Conservation (phyloP, 2,888 invertebrate genomes). For the Caenorhabditis afra region DNA sequence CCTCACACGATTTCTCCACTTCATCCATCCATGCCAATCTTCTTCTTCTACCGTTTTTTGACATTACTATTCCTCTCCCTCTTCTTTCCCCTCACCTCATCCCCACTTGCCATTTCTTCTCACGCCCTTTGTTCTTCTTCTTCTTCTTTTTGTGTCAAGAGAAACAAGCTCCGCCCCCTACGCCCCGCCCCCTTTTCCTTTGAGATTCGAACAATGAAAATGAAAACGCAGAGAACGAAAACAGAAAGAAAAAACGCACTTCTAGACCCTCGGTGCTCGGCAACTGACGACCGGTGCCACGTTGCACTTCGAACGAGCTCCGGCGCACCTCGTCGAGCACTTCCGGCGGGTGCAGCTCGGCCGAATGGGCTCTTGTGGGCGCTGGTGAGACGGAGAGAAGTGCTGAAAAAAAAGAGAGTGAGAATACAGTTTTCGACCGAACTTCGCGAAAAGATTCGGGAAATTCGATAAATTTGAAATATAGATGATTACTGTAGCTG, state of each 20-base stretch:
- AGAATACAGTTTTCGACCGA: no score
- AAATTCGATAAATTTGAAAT: no score
- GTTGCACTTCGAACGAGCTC: constrained; percentile 68
- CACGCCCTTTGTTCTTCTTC: not conserved
- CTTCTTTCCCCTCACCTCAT: not conserved
- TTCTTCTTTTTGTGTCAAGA: not conserved
- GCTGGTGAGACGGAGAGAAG: constrained; percentile 64
- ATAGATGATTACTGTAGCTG: no score
- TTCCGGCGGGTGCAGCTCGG: constrained; percentile 57
- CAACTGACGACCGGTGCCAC: constrained; percentile 67
- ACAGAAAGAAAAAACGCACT: constrained; percentile 28
- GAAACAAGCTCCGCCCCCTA: no score
- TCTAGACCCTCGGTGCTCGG: constrained; percentile 70
- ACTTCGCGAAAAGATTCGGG: no score
- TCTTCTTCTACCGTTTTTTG: no score
- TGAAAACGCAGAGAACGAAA: no score
- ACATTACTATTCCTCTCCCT: no score
- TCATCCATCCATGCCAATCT: constrained; percentile 21
- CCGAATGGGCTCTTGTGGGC: constrained; percentile 64
- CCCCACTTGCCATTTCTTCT: constrained; percentile 1
- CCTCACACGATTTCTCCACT: not conserved
- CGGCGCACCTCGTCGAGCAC: constrained; percentile 55
- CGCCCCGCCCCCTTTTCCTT: no score
- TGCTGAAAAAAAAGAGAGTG: constrained; percentile 52
- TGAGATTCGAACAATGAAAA: no score